Evolutionary conservation across 2,888 invertebrate genomes (phyloP).

Genomic region (Sinohyriopsis cumingii): DNA sequence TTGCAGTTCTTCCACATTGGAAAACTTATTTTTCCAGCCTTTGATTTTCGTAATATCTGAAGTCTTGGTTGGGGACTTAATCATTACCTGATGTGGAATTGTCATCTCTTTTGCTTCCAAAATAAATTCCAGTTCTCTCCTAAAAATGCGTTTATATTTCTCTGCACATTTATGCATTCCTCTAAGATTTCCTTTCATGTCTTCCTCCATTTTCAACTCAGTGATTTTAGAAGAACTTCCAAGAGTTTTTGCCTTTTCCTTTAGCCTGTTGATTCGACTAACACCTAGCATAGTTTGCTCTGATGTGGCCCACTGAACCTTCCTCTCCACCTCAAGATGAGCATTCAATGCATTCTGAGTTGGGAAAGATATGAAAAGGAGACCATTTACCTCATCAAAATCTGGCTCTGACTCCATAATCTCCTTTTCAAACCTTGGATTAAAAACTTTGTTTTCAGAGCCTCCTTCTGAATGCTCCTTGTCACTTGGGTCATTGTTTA

Average conservation of each 20-base stretch:
- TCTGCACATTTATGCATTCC: constrained; percentile 58
- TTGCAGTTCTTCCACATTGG: constrained; percentile 26
- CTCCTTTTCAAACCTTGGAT: constrained; percentile 13
- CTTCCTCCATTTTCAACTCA: constrained; percentile 33
- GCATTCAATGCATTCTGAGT: constrained; percentile 54
- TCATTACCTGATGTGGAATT: constrained; percentile 12
- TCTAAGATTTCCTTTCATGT: constrained; percentile 49
- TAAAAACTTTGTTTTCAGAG: not conserved
- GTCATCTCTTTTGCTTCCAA: constrained; percentile 22
- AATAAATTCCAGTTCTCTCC: constrained; percentile 43
- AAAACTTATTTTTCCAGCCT: constrained; percentile 61
- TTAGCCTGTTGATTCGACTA: constrained; percentile 34
- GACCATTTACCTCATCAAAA: constrained; percentile 62
- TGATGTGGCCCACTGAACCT: constrained; percentile 32
- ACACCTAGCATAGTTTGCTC: constrained; percentile 20
- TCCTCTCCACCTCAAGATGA: constrained; percentile 56
- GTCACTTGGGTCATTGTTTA: constrained; percentile 4
- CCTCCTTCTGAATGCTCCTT: not conserved
- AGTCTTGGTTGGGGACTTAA: constrained; percentile 46
- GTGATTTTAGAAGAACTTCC: constrained; percentile 30
- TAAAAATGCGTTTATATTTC: constrained; percentile 55
- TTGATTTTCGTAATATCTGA: constrained; percentile 61
- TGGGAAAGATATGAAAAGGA: constrained; percentile 62
- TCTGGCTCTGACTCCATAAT: constrained; percentile 51
- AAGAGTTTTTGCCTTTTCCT: constrained; percentile 33